phyloP scores from a whole-genome alignment of 2,797 vertebrate genomes.

The Fistularia tabacaria region DNA sequence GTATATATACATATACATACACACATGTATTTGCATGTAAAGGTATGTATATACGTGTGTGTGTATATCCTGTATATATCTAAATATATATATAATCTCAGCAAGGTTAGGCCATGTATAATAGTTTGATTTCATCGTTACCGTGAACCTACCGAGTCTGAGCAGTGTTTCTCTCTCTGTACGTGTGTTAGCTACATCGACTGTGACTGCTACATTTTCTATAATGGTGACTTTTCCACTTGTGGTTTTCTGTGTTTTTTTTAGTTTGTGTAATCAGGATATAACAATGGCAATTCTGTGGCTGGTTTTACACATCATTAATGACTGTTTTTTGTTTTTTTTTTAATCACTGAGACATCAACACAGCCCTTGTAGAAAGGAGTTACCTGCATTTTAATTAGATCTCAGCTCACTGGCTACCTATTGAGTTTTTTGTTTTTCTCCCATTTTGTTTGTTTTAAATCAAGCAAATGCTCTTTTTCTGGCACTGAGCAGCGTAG shows the following conservation, averaged over 20 bases:
- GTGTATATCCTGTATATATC: too few species aligned
- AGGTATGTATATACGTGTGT: too few species aligned
- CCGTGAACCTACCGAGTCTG: not conserved
- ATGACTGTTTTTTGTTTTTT: slow-evolving; percentile 15
- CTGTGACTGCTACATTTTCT: slow-evolving; percentile 39
- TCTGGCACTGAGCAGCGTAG: slow-evolving; percentile 34
- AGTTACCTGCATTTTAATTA: slow-evolving; percentile 15
- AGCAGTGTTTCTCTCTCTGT: not conserved
- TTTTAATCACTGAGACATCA: slow-evolving; percentile 10
- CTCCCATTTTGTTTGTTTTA: not conserved
- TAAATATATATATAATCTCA: slow-evolving; percentile 12
- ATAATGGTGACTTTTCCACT: not conserved
- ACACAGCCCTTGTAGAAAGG: slow-evolving; percentile 32
- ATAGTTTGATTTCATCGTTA: not conserved
- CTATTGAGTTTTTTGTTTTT: not conserved
- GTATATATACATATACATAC: too few species aligned
- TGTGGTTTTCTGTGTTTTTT: not conserved
- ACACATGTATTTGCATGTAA: too few species aligned
- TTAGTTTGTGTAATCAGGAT: not conserved
- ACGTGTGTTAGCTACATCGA: slow-evolving; percentile 51
- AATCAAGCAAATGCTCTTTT: slow-evolving; percentile 17
- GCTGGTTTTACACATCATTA: slow-evolving; percentile 4
- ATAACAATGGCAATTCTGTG: slow-evolving; percentile 1
- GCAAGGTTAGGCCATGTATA: not conserved
- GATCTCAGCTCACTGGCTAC: slow-evolving; percentile 9